Evolutionary conservation across 1,140 invertebrate genomes (phyloP).

Genomic region (Aphis craccivora): DNA sequence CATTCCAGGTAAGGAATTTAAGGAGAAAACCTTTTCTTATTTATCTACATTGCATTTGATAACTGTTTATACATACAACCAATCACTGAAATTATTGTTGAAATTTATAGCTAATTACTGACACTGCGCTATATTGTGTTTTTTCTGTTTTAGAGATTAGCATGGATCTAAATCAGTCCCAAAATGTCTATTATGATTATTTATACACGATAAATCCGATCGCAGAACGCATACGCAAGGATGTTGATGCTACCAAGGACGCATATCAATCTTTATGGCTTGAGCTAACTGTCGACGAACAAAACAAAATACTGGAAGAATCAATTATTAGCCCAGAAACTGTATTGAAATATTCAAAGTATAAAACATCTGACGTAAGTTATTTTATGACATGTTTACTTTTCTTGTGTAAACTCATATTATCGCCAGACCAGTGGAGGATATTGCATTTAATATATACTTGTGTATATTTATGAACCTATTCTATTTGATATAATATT

Average conservation of each 20-base stretch:
- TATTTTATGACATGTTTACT: constrained; percentile 33
- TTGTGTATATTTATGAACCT: too few species aligned
- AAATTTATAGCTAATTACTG: too few species aligned
- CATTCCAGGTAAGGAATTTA: background rate
- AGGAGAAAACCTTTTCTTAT: background rate
- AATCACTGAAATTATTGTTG: background rate
- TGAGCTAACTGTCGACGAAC: constrained; percentile 72
- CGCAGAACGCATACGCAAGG: constrained; percentile 73
- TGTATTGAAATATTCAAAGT: constrained; percentile 71
- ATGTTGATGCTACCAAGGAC: constrained; percentile 73
- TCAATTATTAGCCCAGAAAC: constrained; percentile 79
- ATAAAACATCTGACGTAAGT: constrained; percentile 26
- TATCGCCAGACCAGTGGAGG: background rate
- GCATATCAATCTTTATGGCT: constrained; percentile 77
- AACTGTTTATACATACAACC: background rate
- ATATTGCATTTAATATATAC: too few species aligned
- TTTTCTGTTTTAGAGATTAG: background rate
- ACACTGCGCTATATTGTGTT: too few species aligned
- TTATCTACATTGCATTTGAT: background rate
- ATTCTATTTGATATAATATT: too few species aligned
- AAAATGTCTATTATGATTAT: constrained; percentile 67
- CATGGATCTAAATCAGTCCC: background rate
- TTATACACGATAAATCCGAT: constrained; percentile 75
- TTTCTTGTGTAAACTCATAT: background rate
- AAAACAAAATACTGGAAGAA: constrained; percentile 77